Conservation (phyloP, 2,113 vertebrate genomes). For the Tor tambroides region DNA sequence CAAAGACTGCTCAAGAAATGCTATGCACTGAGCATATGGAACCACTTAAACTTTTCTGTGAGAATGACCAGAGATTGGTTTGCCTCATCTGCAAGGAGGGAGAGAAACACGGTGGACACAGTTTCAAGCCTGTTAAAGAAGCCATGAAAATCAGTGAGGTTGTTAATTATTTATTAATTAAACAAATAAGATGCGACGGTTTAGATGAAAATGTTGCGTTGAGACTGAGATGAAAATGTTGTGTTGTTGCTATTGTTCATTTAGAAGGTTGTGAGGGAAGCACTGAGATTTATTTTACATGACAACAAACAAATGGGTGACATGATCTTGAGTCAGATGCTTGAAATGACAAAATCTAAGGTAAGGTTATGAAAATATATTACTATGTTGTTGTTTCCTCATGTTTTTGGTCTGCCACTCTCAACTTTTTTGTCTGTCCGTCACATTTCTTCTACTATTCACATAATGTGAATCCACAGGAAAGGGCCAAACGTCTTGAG, state of each 20-base stretch:
- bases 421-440: neutral
- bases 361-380: neutral
- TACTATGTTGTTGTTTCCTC: neutral
- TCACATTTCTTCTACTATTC: neutral
- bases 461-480: constrained; percentile 15
- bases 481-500: constrained; percentile 49
- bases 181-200: neutral
- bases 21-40: constrained; percentile 65
- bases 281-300: neutral
- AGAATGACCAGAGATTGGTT: constrained; percentile 62
- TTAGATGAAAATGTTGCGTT: no score
- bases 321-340: neutral
- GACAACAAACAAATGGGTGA: constrained; percentile 5
- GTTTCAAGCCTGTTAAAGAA: constrained; percentile 64
- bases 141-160: constrained; percentile 50
- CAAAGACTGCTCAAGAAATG: constrained; percentile 16
- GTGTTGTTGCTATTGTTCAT: neutral
- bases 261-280: neutral
- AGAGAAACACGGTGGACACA: constrained; percentile 61
- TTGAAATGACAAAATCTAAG: neutral
- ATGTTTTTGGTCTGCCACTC: neutral
- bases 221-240: neutral
- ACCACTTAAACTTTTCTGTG: constrained; percentile 67
- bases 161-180: neutral
- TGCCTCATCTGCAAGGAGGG: constrained; percentile 68